Evolutionary conservation across 2,888 invertebrate genomes (phyloP), one percentile per base, ranked within the genome.

Genomic region (Chouioia cunea): DNA sequence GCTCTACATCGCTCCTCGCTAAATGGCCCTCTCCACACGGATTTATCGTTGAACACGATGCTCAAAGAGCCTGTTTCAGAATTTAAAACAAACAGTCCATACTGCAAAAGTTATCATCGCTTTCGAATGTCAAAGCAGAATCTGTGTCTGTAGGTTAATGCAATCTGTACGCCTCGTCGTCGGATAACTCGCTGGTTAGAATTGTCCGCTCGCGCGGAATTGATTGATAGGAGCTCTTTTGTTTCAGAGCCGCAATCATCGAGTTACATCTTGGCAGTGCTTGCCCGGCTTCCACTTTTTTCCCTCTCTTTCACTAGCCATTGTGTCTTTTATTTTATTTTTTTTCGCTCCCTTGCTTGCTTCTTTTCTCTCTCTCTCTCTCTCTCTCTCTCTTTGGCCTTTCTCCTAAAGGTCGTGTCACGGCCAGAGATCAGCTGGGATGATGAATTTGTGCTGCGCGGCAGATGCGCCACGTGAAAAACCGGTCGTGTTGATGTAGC

Each of bases 401-500:
- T 46, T 56, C 62, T 62, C 10, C 59, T 47, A 71, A 60, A 60
- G 62, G 59, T 72, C 71, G 59, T 63, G 69, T 69, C 69, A 69
- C 60, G 57, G 53, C 52, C 57, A 64, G 36, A 36, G 68, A 65
- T 65, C 67, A 43, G n/a, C 65, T 53, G 65, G 69, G 65, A 70
- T 66, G 73, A 73, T 70, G 73, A 70, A 73, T 73, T 68, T 63
- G 64, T 63, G 43, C 10, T 15, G 23, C 10, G 80, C 83, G 84
- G 82, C 85, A 85, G 85, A 85, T 85, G 85, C 84, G 83, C 81
- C 36, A 77, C 79, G 77, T 82, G 83, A 81, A 84, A 83, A 85
- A 85, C 85, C 85, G 85, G 85, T 85, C 84, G 84, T 85, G 85
- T 85, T 85, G 85, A 84, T 82, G 82, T 84, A 85, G 83, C 85